Evolutionary conservation across 2,113 vertebrate genomes (phyloP).

Genomic region (Aegithalos caudatus): DNA sequence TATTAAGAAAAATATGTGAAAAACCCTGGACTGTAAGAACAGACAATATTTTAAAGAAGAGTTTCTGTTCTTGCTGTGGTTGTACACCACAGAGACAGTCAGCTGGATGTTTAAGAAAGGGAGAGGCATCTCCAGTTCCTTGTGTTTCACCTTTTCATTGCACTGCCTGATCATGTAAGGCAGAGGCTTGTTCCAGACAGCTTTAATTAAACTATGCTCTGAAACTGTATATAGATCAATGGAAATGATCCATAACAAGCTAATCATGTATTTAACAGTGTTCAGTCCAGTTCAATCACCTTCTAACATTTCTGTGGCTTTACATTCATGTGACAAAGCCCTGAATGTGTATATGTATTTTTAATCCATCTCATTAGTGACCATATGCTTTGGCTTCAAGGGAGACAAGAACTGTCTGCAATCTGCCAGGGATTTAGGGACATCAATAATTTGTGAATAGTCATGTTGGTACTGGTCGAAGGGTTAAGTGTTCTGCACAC

Average conservation of each 20-base stretch:
- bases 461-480: slow-evolving; percentile 79
- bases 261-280: slow-evolving; percentile 77
- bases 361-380: slow-evolving; percentile 79
- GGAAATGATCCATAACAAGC: slow-evolving; percentile 79
- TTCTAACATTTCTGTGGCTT: slow-evolving; percentile 70
- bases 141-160: slow-evolving; percentile 65
- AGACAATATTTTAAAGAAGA: neutral
- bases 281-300: slow-evolving; percentile 75
- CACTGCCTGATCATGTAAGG: slow-evolving; percentile 65
- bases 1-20: neutral
- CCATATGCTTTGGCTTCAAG: slow-evolving; percentile 82
- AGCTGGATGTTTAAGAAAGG: neutral
- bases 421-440: slow-evolving; percentile 83
- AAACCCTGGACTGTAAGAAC: neutral
- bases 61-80: slow-evolving; percentile 30
- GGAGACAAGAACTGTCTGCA: slow-evolving; percentile 75
- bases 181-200: slow-evolving; percentile 76
- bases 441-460: slow-evolving; percentile 89
- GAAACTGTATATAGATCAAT: slow-evolving; percentile 81
- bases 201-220: slow-evolving; percentile 79
- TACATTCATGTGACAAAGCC: slow-evolving; percentile 64
- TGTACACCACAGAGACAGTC: slow-evolving; percentile 29
- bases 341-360: slow-evolving; percentile 65
- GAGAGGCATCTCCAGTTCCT: slow-evolving; percentile 23
- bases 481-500: slow-evolving; percentile 84